Conservation (phyloP, 2,113 vertebrate species). For the Struthio camelus region DNA sequence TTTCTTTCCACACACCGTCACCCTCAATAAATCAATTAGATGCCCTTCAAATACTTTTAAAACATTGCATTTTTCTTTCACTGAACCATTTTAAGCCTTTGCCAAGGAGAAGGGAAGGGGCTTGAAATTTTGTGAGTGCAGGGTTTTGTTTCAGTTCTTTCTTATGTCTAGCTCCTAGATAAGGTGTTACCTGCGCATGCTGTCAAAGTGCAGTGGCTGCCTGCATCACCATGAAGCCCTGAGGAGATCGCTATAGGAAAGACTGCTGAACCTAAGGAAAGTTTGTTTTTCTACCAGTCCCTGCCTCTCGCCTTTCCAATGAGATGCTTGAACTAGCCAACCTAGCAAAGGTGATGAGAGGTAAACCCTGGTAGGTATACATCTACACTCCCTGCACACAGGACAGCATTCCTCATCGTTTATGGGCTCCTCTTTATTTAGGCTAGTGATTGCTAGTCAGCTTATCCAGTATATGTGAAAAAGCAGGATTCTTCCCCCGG, state of each 20-base stretch:
- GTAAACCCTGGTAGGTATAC: neutral
- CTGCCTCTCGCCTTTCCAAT: neutral
- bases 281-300: neutral
- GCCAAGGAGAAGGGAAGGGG: neutral
- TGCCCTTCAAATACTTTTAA: conserved; percentile 37
- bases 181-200: neutral
- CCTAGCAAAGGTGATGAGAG: neutral
- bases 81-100: neutral
- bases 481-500: neutral
- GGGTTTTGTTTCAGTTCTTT: neutral
- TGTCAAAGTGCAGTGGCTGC: neutral
- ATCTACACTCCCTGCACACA: neutral
- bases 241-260: neutral
- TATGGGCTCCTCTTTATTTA: neutral
- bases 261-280: neutral
- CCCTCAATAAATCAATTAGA: conserved; percentile 54
- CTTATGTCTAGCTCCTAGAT: neutral
- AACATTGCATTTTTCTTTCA: neutral
- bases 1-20: conserved; percentile 39
- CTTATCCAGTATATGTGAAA: neutral
- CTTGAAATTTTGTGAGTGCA: neutral
- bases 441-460: neutral
- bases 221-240: neutral
- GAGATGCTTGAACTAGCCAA: neutral
- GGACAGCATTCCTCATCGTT: neutral